These are phyloP conservation scores for Acanthosoma haemorrhoidale DNA, from an alignment of 2,888 invertebrate species.

Conservation along the genomic window DNA sequence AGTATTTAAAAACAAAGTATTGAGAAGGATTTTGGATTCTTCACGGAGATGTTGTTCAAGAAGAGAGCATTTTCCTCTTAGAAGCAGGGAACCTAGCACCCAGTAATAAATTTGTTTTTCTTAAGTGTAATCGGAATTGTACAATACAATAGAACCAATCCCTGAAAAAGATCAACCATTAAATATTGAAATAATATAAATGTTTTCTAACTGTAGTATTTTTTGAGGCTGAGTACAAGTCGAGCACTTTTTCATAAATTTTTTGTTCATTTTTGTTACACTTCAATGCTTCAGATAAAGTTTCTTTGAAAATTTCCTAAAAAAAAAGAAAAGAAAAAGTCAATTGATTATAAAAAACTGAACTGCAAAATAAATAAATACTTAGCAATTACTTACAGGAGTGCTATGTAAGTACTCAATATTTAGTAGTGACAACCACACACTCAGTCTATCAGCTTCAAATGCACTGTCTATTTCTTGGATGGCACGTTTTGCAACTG, in stretches of 20 bases:
- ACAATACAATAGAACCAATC: too few relatives aligned
- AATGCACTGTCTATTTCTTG: constrained; percentile 74
- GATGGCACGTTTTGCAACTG: constrained; percentile 73
- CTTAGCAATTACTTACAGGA: constrained; percentile 48
- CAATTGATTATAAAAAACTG: neutral
- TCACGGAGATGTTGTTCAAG: too few relatives aligned
- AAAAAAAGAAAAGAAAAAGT: constrained; percentile 35
- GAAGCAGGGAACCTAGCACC: too few relatives aligned
- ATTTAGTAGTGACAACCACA: constrained; percentile 86
- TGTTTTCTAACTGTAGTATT: constrained; percentile 49
- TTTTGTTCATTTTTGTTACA: constrained; percentile 74
- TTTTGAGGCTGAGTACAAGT: constrained; percentile 63
- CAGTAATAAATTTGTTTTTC: too few relatives aligned
- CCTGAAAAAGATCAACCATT: too few relatives aligned
- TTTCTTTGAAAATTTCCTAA: constrained; percentile 64
- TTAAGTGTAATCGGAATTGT: too few relatives aligned
- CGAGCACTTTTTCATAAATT: constrained; percentile 63
- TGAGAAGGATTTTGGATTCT: too few relatives aligned
- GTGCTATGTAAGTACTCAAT: constrained; percentile 84
- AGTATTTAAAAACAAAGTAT: too few relatives aligned
- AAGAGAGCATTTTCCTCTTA: too few relatives aligned
- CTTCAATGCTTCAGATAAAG: constrained; percentile 73
- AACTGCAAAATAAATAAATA: neutral
- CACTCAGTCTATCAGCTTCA: constrained; percentile 75
- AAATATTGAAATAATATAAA: too few relatives aligned